Conservation (phyloP, 2,888 invertebrate genomes). For the Tetramorium bicarinatum region DNA sequence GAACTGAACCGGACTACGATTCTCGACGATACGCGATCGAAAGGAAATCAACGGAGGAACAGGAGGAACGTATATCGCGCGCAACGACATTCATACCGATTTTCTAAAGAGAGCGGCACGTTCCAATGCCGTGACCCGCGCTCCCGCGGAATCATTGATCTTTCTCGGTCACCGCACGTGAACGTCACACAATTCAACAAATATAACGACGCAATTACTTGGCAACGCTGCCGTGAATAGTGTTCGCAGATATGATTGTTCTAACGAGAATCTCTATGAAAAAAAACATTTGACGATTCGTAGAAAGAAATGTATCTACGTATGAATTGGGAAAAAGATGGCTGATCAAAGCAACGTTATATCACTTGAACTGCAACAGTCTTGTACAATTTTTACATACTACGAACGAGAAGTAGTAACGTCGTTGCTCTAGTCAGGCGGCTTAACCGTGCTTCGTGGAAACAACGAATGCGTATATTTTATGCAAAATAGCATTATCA, state of each 20-base stretch:
- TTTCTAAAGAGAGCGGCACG: conserved; percentile 37
- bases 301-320: neutral
- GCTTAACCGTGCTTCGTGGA: neutral
- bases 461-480: conserved; percentile 1
- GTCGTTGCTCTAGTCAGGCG: conserved; percentile 23
- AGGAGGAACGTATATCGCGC: conserved; percentile 26
- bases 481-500: neutral
- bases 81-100: neutral
- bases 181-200: conserved; percentile 61
- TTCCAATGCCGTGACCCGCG: conserved; percentile 7
- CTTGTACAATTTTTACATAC: conserved; percentile 1
- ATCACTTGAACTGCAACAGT: conserved; percentile 8
- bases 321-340: neutral
- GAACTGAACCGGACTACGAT: neutral
- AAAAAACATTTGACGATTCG: neutral
- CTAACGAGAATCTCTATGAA: neutral
- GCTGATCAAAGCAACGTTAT: conserved; percentile 2
- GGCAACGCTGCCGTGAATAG: conserved; percentile 25
- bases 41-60: neutral
- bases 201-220: conserved; percentile 67
- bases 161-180: conserved; percentile 57
- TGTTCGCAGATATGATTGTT: conserved; percentile 40
- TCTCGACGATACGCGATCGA: neutral
- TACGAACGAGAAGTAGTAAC: conserved; percentile 28
- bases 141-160: conserved; percentile 77